Conservation (phyloP, 2,797 vertebrate genomes). For the Remorina albescens region DNA sequence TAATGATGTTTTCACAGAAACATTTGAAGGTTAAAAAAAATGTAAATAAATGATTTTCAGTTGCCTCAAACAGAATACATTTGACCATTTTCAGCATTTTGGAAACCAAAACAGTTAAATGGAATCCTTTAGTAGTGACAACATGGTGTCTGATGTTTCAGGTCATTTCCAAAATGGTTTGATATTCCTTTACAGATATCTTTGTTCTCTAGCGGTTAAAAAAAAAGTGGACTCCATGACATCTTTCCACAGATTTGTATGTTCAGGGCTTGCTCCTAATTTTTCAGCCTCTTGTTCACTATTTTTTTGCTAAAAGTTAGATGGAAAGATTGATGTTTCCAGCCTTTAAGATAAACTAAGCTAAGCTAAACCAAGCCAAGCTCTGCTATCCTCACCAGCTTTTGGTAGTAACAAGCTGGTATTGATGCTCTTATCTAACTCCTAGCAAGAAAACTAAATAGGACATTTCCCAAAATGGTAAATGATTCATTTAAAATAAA, state of each 20-base stretch:
- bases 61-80: conserved; percentile 7
- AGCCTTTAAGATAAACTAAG: conserved; percentile 12
- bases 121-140: conserved; percentile 9
- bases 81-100: neutral
- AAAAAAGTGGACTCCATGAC: neutral
- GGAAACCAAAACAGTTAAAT: conserved; percentile 1
- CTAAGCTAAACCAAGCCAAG: neutral
- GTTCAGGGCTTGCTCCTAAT: conserved; percentile 19
- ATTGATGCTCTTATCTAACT: neutral
- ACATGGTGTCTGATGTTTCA: conserved; percentile 2
- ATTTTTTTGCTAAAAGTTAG: neutral
- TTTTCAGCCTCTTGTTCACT: neutral
- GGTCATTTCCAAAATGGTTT: neutral
- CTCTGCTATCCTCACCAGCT: neutral
- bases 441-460: neutral
- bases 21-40: too few species aligned
- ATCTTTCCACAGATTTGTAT: conserved; percentile 30
- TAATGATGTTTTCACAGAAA: conserved; percentile 22
- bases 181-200: conserved; percentile 9
- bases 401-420: neutral
- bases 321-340: neutral
- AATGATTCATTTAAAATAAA: conserved; percentile 19
- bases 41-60: conserved; percentile 31
- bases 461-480: neutral
- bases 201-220: neutral